These are phyloP conservation scores for Myotis brandtii DNA, from an alignment of 2,113 vertebrate genomes.

Conservation along the genomic window DNA sequence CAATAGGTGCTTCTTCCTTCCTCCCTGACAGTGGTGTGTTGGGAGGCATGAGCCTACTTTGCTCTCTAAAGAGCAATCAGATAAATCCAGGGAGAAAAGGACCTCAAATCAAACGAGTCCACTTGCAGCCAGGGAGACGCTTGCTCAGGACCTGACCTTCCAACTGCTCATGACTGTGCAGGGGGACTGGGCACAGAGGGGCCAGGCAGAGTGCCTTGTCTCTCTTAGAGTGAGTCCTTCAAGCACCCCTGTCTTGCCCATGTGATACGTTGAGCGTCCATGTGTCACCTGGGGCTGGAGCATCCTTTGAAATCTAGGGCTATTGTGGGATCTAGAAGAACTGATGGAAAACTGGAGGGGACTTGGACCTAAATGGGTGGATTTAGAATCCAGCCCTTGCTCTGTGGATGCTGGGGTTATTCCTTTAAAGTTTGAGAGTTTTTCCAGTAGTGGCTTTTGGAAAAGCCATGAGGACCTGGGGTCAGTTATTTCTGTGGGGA, in stretches of 20 bases:
- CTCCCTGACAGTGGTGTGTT: background rate
- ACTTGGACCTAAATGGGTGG: background rate
- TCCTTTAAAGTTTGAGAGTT: background rate
- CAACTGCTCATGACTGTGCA: background rate
- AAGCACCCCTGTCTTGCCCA: background rate
- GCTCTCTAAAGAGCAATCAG: background rate
- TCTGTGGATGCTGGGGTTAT: background rate
- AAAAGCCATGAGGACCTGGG: background rate
- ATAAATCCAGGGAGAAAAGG: background rate
- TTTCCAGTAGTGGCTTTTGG: background rate
- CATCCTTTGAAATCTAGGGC: background rate
- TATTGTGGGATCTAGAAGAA: background rate
- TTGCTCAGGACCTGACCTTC: background rate
- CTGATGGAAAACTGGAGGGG: background rate
- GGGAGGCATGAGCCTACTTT: background rate
- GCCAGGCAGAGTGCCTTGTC: background rate
- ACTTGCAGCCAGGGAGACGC: background rate
- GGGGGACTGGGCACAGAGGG: background rate
- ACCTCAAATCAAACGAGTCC: background rate
- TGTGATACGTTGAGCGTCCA: fast-evolving
- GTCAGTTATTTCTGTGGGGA: background rate
- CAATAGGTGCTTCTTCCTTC: background rate
- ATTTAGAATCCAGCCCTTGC: background rate
- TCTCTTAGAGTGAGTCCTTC: background rate
- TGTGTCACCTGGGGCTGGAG: background rate